Base-by-base conservation (phyloP, 1,140 invertebrate species). In the Philotrypesis tridentata region DNA sequence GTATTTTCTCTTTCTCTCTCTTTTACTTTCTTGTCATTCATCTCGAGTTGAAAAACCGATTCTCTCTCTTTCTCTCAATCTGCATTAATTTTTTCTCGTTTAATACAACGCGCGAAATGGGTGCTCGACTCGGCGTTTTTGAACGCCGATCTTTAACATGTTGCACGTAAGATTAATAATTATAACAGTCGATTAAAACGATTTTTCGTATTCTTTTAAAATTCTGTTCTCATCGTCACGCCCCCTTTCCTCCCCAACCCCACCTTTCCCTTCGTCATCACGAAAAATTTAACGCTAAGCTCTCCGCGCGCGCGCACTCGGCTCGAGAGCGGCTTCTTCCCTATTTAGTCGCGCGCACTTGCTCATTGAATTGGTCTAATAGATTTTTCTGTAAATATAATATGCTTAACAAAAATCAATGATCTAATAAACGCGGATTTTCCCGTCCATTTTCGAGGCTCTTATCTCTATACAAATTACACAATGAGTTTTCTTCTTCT, bases 301-400 rank as follows among this genome's bases (percentile, higher is more conserved):
- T 40, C 31, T 68, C 37, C 33, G 29, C 37, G 21, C 67, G 27
- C 33, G 31, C 33, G 12, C 33, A 17, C 21, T 40, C 68, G 31
- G 7, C n/a, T 21, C 17, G 33, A 71, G n/a, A 71, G n/a, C 7
- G 23, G 68, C 55, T 72, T 27, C 37, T 72, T 72, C 27, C 37
- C 48, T 21, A 6, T 31, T 33, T 60, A 33, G 23, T 73, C 21
- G 12, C 29, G 29, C n/a, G n/a, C n/a, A n/a, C n/a, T 61, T 60
- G 17, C 70, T 14, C 55, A 82, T 82, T 82, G 2, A 77, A 82
- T 82, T 82, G 27, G 21, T 72, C 80, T 82, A 82, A 82, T 82
- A 82, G 75, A 82, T 71, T 82, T 82, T 82, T 78, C 68, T 82
- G 67, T 82, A 82, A 82, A 77, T 82, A 82, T 78, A 72, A 71